Evolutionary conservation across 2,888 invertebrate species (phyloP).

Genomic region (Digitonthophagus gazella): DNA sequence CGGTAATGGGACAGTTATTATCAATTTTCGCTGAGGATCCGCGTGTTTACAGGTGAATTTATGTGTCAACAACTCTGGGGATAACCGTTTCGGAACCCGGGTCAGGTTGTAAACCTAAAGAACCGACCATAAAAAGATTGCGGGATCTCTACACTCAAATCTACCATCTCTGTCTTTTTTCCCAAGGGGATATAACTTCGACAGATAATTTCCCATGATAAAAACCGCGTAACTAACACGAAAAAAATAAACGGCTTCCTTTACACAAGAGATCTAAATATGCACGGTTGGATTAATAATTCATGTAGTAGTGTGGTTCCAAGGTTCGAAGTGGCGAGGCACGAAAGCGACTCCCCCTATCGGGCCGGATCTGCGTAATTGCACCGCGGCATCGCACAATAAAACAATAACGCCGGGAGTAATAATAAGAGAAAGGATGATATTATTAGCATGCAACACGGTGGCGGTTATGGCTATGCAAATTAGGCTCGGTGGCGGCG

Average conservation of each 20-base stretch:
- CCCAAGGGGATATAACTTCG: not conserved
- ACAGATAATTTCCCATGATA: not conserved
- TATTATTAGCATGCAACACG: constrained; percentile 16
- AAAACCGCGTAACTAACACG: not conserved
- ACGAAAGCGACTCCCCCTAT: constrained; percentile 1
- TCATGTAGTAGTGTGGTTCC: not conserved
- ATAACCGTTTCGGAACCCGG: too few species aligned
- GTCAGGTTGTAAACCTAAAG: too few species aligned
- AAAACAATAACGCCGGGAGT: constrained; percentile 19
- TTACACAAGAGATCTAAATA: not conserved
- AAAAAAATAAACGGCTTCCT: not conserved
- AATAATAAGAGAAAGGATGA: constrained; percentile 22
- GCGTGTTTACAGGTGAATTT: too few species aligned
- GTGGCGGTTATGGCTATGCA: constrained; percentile 4
- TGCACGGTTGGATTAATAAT: not conserved
- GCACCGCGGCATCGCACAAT: constrained; percentile 20
- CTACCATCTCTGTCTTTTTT: too few species aligned
- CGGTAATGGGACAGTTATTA: too few species aligned
- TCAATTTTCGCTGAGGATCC: too few species aligned
- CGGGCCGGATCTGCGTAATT: constrained; percentile 21
- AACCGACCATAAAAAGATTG: too few species aligned
- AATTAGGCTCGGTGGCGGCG: not conserved
- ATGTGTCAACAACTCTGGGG: too few species aligned
- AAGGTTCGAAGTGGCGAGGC: not conserved
- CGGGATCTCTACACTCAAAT: too few species aligned